A percentile compares a stretch with the other conserved stretches of the same genome.
These are phyloP conservation scores for Corapipo altera DNA, from an alignment of 2,113 vertebrate genomes.

Conservation along the genomic window DNA sequence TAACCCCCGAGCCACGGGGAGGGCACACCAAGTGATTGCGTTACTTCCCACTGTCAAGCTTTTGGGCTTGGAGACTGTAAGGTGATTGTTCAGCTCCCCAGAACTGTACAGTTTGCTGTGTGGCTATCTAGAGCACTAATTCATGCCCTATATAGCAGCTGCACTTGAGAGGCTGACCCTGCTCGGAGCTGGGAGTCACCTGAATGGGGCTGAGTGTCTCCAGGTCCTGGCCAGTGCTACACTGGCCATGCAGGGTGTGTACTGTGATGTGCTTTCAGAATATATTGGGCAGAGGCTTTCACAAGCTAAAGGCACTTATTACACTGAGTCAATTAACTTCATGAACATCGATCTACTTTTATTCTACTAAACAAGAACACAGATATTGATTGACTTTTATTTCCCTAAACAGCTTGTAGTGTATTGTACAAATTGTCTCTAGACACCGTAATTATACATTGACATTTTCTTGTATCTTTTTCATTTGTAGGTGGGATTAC, in stretches of 20 bases:
- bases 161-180: not conserved
- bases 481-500: slow-evolving; percentile 84
- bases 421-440: not conserved
- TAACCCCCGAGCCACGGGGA: not conserved
- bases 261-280: accelerated
- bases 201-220: not conserved
- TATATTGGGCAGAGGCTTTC: not conserved
- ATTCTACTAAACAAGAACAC: not conserved
- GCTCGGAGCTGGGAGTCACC: not conserved
- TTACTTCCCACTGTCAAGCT: not conserved
- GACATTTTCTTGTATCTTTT: slow-evolving; percentile 7
- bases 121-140: not conserved
- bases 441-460: not conserved
- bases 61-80: not conserved
- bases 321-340: not conserved
- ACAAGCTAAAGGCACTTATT: not conserved
- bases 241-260: accelerated
- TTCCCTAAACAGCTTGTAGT: not conserved
- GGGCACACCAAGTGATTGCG: not conserved
- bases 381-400: not conserved
- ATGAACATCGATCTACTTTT: not conserved
- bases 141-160: not conserved
- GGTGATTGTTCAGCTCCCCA: not conserved
- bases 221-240: not conserved
- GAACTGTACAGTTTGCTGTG: not conserved